Evolutionary conservation across 2,797 vertebrate genomes (phyloP), one percentile per base, ranked within the genome.

Genomic region (Rhinella marina): DNA sequence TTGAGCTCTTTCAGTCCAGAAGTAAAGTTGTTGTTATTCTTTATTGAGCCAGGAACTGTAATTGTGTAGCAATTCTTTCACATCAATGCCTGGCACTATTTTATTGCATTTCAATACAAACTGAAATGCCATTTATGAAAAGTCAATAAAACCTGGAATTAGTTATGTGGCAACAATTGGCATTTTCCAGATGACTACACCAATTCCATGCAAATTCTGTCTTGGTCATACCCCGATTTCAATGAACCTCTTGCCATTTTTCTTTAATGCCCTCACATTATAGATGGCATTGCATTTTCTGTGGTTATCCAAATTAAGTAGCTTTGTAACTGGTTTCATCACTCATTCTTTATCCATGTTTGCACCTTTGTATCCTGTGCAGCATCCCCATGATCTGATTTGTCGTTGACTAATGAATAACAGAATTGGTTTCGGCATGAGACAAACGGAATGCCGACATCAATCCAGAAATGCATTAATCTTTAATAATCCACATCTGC

Each of bases 401-500:
- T 95, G 96, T 94, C 94, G 87, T 91, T 95, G 95, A 95, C 94
- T 95, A 95, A 95, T 95, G 95, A 94, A 93, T 92, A 94, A 91
- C 92, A 94, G 94, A 94, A 95, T 95, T 95, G 93, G 93, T 94
- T 95, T 93, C 82, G 91, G 94, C 95, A 32, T 91, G 92, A 95
- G 95, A 95, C 95, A 94, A 95, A 94, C 95, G 91, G 93, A 95
- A 95, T 93, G 94, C 94, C 92, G 90, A 92, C 94, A 93, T 93
- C 93, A 92, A 93, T 95, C 93, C 94, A 92, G 90, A 93, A 94
- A 92, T 91, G 94, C 94, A 95, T 96, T 95, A 94, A 94, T 95
- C 95, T 95, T 94, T 94, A 94, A 95, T 96, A 94, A 94, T 94
- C 93, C 93, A 93, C 94, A 95, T 95, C 94, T 95, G 93, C 94